Conservation (phyloP, 2,797 vertebrate species). For the Cuculus canorus region DNA sequence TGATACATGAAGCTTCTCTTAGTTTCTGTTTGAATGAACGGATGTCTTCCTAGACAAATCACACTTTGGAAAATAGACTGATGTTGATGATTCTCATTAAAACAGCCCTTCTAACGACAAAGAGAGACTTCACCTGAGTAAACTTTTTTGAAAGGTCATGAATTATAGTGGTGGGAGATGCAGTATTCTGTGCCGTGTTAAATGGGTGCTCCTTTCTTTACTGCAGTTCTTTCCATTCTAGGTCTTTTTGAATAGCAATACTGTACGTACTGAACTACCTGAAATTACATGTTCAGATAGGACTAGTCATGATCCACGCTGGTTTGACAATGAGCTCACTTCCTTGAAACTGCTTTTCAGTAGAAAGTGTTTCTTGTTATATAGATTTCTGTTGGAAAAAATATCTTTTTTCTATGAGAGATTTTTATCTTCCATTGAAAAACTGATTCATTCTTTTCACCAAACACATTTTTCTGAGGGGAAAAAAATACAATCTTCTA, state of each 20-base stretch:
- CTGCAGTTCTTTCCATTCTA: not conserved
- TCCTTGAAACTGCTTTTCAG: not conserved
- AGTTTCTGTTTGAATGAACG: not conserved
- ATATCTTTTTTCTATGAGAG: not conserved
- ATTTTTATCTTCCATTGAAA: not conserved
- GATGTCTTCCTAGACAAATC: not conserved
- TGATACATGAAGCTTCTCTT: not conserved
- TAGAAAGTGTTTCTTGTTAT: not conserved
- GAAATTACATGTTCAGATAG: not conserved
- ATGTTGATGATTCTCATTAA: not conserved
- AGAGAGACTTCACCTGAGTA: not conserved
- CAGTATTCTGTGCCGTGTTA: not conserved
- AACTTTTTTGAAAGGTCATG: not conserved
- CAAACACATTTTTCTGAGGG: accelerated
- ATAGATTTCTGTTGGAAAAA: not conserved
- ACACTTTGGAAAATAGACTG: not conserved
- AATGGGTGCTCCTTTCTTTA: not conserved
- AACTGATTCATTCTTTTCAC: not conserved
- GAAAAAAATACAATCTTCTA: accelerated
- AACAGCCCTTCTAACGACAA: not conserved
- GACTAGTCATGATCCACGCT: not conserved
- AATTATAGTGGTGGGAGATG: not conserved
- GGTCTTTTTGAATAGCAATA: not conserved
- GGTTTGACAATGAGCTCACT: not conserved
- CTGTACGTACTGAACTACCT: not conserved